Evolutionary conservation across 1,140 invertebrate genomes (phyloP).

Genomic region (Ruditapes philippinarum): DNA sequence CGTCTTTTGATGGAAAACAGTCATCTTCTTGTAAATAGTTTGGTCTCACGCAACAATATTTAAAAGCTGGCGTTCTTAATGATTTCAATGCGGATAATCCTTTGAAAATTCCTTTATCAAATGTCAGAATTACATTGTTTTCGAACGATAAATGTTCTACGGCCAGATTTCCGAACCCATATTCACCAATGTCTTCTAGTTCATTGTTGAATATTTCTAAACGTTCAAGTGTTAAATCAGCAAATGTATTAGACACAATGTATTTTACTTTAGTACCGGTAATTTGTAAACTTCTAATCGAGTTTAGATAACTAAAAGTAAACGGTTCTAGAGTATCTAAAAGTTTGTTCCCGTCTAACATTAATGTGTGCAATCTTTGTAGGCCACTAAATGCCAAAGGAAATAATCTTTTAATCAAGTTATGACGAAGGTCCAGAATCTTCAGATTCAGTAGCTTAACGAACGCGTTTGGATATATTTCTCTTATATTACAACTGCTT

Average conservation of each 20-base stretch:
- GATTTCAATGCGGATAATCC: background rate
- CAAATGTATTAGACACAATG: slow-evolving; percentile 41
- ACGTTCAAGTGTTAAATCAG: slow-evolving; percentile 30
- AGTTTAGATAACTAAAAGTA: background rate
- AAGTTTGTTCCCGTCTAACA: background rate
- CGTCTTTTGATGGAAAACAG: slow-evolving; percentile 70
- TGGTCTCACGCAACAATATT: slow-evolving; percentile 44
- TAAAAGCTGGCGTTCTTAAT: background rate
- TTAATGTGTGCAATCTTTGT: background rate
- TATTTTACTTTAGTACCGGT: slow-evolving; percentile 5
- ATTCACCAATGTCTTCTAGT: background rate
- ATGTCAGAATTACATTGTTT: background rate
- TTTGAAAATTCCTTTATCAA: slow-evolving; percentile 15
- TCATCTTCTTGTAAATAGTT: slow-evolving; percentile 37
- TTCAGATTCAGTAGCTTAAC: background rate
- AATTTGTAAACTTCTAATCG: slow-evolving; percentile 10
- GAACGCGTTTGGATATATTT: background rate
- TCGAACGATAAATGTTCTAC: background rate
- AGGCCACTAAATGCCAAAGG: background rate
- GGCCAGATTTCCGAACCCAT: background rate
- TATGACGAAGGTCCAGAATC: slow-evolving; percentile 16
- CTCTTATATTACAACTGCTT: background rate
- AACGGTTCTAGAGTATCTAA: background rate
- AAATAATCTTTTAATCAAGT: background rate
- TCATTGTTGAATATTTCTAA: slow-evolving; percentile 7